These are phyloP conservation scores for Elachura formosa DNA, from an alignment of 2,113 vertebrate species.

Conservation along the genomic window DNA sequence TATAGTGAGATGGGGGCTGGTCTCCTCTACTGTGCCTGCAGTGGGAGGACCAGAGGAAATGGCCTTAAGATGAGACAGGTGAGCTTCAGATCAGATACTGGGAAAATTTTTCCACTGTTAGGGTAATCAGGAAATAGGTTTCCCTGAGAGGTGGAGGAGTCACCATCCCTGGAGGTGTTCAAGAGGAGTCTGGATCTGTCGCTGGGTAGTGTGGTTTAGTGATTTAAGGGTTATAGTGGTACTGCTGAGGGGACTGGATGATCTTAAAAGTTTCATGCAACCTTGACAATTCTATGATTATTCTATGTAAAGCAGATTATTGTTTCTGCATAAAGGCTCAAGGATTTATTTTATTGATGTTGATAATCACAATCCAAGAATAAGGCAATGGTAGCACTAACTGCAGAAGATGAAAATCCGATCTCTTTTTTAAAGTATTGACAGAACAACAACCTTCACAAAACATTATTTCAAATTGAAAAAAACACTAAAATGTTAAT, in stretches of 20 bases:
- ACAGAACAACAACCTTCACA: not conserved
- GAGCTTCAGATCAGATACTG: not conserved
- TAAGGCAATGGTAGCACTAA: not conserved
- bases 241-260: not conserved
- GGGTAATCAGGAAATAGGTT: not conserved
- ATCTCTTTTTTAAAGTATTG: not conserved
- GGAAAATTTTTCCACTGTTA: not conserved
- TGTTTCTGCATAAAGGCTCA: not conserved
- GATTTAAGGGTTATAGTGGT: not conserved
- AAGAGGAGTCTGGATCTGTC: not conserved
- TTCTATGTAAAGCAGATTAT: not conserved
- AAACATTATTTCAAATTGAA: not conserved
- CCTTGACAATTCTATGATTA: not conserved
- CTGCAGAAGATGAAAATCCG: not conserved
- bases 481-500: not conserved
- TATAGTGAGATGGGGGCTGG: fast-evolving
- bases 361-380: not conserved
- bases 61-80: not conserved
- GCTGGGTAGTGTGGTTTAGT: not conserved
- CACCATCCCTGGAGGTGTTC: not conserved
- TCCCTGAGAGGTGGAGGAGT: not conserved
- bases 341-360: not conserved
- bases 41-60: not conserved
- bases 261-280: not conserved
- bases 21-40: not conserved